Percentiles rank a stretch among this genome's conserved stretches.
Evolutionary conservation across 2,888 invertebrate species (phyloP).

Genomic region (Saturnia pavonia): DNA sequence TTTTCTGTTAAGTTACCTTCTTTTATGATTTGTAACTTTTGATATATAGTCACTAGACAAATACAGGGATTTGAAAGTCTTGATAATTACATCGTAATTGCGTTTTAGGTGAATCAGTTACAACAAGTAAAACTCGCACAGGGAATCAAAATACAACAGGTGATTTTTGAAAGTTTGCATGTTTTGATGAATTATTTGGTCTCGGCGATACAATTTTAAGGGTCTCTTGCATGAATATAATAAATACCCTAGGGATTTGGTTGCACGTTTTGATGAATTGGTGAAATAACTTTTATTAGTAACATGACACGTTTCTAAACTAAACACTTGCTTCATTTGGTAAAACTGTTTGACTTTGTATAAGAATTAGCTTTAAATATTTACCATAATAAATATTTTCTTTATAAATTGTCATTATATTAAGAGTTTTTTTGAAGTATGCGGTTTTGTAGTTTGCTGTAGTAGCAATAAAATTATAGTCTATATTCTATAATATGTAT

Average conservation of each 20-base stretch:
- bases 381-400: background rate
- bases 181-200: conserved; percentile 35
- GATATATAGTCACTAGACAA: background rate
- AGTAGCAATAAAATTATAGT: background rate
- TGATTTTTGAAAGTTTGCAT: conserved; percentile 57
- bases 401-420: background rate
- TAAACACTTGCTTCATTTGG: conserved; percentile 6
- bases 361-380: conserved; percentile 5
- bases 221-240: conserved; percentile 8
- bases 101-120: conserved; percentile 74
- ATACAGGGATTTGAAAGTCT: background rate
- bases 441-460: background rate
- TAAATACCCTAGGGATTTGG: conserved; percentile 23
- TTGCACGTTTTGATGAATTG: conserved; percentile 28
- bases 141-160: conserved; percentile 77
- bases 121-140: conserved; percentile 77
- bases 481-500: too few species aligned
- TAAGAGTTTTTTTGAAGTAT: background rate
- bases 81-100: conserved; percentile 17
- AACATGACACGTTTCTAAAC: background rate
- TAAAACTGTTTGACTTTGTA: background rate
- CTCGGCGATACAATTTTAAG: background rate
- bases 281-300: background rate
- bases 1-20: background rate
- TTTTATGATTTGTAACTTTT: background rate